These are phyloP conservation scores for Ephialtes manifestator DNA, from an alignment of 2,888 invertebrate genomes.

Conservation along the genomic window DNA sequence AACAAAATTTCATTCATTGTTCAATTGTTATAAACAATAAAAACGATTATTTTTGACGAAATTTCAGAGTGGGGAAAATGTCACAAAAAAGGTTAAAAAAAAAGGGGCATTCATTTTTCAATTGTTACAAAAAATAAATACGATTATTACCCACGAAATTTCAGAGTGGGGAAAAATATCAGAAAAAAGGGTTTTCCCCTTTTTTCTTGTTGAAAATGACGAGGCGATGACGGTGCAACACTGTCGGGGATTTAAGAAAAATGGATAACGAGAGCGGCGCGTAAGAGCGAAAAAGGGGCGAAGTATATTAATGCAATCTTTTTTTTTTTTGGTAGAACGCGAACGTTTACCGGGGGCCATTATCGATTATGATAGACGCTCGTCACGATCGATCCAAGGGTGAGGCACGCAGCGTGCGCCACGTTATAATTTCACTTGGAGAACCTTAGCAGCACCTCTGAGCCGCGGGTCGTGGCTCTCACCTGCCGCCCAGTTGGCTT, in stretches of 20 bases:
- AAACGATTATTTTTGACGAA: not conserved
- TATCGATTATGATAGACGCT: slow-evolving; percentile 79
- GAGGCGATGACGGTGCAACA: slow-evolving; percentile 80
- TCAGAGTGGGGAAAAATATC: slow-evolving; percentile 64
- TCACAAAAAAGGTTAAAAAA: slow-evolving; percentile 59
- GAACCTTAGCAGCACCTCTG: slow-evolving; percentile 37
- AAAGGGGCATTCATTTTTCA: not conserved
- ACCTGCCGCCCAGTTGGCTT: slow-evolving; percentile 63
- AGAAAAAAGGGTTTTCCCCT: too few relatives aligned
- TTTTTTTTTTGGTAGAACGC: slow-evolving; percentile 34
- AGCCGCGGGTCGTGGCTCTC: slow-evolving; percentile 23
- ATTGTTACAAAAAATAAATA: not conserved
- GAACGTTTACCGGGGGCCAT: slow-evolving; percentile 73
- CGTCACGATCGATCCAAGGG: slow-evolving; percentile 78
- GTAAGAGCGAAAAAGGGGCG: slow-evolving; percentile 28
- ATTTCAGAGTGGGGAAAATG: slow-evolving; percentile 42
- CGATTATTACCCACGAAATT: not conserved
- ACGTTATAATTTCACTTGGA: slow-evolving; percentile 63
- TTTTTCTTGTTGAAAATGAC: slow-evolving; percentile 81
- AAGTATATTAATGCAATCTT: slow-evolving; percentile 12
- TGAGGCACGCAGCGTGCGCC: slow-evolving; percentile 58
- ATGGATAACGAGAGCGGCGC: slow-evolving; percentile 77
- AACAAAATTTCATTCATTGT: slow-evolving; percentile 45
- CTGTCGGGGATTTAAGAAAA: slow-evolving; percentile 76
- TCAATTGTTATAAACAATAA: not conserved